Percentiles rank a stretch among this genome's conserved stretches.
Evolutionary conservation across 2,888 invertebrate species (phyloP).

Genomic region (Lasioglossum pauxillum): DNA sequence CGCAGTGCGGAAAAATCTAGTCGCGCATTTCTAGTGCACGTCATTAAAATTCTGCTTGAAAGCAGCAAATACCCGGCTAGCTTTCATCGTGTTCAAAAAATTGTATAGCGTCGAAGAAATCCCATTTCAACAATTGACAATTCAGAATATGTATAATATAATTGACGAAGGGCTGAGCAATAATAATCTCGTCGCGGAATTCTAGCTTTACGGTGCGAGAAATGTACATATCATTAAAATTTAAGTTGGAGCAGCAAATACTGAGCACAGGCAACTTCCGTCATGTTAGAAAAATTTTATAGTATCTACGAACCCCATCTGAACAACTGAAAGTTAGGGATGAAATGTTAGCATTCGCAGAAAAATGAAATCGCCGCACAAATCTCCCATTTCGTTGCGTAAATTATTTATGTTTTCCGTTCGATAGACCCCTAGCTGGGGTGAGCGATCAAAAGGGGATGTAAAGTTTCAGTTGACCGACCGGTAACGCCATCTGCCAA

Average conservation of each 20-base stretch:
- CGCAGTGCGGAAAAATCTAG: too few relatives aligned
- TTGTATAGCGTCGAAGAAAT: too few relatives aligned
- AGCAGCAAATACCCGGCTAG: too few relatives aligned
- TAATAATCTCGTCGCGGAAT: too few relatives aligned
- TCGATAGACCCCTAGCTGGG: background rate
- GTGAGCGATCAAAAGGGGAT: background rate
- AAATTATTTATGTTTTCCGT: background rate
- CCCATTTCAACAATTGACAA: too few relatives aligned
- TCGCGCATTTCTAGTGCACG: too few relatives aligned
- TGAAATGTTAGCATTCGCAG: background rate
- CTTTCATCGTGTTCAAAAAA: too few relatives aligned
- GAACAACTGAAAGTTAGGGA: background rate
- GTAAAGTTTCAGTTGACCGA: constrained; percentile 20
- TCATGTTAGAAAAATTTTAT: background rate
- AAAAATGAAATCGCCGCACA: background rate
- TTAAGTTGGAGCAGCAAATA: background rate
- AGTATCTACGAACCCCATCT: background rate
- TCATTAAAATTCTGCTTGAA: too few relatives aligned
- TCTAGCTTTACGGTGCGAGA: background rate
- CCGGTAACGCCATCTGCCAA: constrained; percentile 60
- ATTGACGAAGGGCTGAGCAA: too few relatives aligned
- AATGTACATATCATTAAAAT: background rate
- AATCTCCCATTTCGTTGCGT: background rate
- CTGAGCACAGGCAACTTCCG: too few relatives aligned
- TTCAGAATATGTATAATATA: too few relatives aligned